A percentile compares a stretch with the other conserved stretches of the same genome.
These are phyloP conservation scores for Reticulitermes lucifugus DNA, from an alignment of 2,888 invertebrate species.

Conservation along the genomic window DNA sequence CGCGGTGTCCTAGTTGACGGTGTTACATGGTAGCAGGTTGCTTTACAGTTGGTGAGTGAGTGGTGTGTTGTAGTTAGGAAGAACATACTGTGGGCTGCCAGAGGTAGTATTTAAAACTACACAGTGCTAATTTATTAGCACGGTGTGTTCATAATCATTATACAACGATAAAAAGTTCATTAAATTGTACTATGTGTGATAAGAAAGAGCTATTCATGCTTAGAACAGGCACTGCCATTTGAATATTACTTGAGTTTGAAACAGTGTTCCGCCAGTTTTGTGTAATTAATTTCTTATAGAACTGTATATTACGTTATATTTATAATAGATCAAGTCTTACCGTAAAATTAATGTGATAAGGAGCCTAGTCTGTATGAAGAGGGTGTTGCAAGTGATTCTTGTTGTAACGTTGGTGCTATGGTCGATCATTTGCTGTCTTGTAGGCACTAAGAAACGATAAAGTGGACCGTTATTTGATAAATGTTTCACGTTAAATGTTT, in stretches of 20 bases:
- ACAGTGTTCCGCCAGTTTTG: neutral
- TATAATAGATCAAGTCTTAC: neutral
- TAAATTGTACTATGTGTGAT: neutral
- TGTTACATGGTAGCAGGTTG: neutral
- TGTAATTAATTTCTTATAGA: neutral
- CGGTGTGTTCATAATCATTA: neutral
- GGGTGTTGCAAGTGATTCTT: neutral
- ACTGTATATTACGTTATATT: neutral
- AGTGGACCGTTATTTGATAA: neutral
- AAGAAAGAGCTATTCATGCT: neutral
- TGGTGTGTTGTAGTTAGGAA: no score
- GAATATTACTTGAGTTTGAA: neutral
- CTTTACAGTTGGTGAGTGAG: neutral
- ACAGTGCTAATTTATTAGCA: neutral
- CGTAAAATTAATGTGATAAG: no score
- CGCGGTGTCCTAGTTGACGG: neutral
- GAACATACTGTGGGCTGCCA: no score
- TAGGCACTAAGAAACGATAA: neutral
- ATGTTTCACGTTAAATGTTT: no score
- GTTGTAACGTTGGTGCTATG: conserved; percentile 14
- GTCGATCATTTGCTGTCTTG: neutral
- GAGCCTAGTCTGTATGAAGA: neutral
- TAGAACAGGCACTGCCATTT: neutral
- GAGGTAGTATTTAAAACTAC: neutral
- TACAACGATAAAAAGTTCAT: neutral